Conservation (phyloP, 2,888 invertebrate genomes). For the Aspidiotus destructor region DNA sequence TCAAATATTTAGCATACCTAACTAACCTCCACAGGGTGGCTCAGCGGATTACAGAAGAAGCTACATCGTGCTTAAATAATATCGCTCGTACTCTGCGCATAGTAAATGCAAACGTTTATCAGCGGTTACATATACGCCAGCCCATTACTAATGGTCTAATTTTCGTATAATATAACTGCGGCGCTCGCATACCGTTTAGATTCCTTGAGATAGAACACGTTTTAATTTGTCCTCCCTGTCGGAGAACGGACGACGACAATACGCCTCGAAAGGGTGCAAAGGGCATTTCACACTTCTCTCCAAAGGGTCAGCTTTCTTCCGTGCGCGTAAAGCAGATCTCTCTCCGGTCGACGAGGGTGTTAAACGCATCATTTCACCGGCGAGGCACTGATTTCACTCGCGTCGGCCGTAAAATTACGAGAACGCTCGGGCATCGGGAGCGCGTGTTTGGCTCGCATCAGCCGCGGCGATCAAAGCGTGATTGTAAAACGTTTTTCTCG, state of each 20-base stretch:
- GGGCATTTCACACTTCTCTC: conserved; percentile 11
- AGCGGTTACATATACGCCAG: conserved; percentile 14
- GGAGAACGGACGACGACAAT: conserved; percentile 10
- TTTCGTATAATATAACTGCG: conserved; percentile 9
- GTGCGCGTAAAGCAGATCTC: not conserved
- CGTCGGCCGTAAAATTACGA: not conserved
- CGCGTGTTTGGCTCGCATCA: not conserved
- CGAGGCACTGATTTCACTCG: not conserved
- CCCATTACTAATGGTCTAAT: conserved; percentile 31
- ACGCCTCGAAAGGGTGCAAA: conserved; percentile 14
- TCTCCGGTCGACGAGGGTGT: conserved; percentile 13
- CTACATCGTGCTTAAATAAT: conserved; percentile 8
- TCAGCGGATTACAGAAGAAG: conserved; percentile 7
- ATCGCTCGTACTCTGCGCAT: conserved; percentile 6
- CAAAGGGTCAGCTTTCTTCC: conserved; percentile 30
- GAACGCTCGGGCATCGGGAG: not conserved
- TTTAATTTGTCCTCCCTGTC: conserved; percentile 22
- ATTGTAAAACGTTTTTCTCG: not conserved
- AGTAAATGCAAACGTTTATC: conserved; percentile 25
- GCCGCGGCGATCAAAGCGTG: too few species aligned
- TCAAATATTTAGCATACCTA: conserved; percentile 4
- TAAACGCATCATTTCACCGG: conserved; percentile 7
- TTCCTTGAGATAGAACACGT: conserved; percentile 29
- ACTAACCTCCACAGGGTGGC: not conserved
- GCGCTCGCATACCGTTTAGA: conserved; percentile 18